Evolutionary conservation across 2,113 vertebrate species (phyloP), one percentile per base, ranked within the genome.

Genomic region (Nycticryphes semicollaris): DNA sequence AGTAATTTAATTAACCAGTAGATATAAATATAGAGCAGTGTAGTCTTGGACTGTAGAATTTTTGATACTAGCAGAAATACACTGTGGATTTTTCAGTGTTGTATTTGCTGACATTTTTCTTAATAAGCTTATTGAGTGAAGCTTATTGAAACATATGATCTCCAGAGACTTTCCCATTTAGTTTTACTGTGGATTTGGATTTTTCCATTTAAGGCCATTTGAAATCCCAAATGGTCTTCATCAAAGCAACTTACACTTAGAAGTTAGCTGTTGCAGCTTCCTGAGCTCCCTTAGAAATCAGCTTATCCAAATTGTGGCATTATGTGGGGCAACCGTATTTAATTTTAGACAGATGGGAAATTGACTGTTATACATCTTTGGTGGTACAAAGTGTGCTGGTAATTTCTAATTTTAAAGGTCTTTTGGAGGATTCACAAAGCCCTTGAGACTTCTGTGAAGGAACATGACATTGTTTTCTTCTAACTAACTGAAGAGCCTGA

Each of bases 1-100:
- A 74, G 48, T 75, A 93, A 89, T 94, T 96, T 95, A 96, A 96
- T 97, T 96, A 97, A 94, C 27, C 57, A 86, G 39, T n/a, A 25
- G 85, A 33, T 84, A 78, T 57, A 70, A 89, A 90, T 84, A 68
- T 0, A 84, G 51, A 96, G 30, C 56, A 60, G 33, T 53, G 35
- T 21, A 64, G 78, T 41, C 51, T 86, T 0, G 2, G 92, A 75
- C 76, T 92, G 64, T 22, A 89, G 39, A 53, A 30, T 57, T 94
- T 91, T 81, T 94, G 86, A 56, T 74, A 54, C 21, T 13, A 70
- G 35, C 50, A 89, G 90, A 85, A 94, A 94, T 78, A 48, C 64
- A 75, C 85, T 75, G 92, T 88, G 79, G 93, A 68, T 92, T 94
- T 95, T 96, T 89, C 86, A 79, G 15, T 84, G 86, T 54, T 1